phyloP scores from a whole-genome alignment of 1,140 invertebrate species.

The Vanessa tameamea region DNA sequence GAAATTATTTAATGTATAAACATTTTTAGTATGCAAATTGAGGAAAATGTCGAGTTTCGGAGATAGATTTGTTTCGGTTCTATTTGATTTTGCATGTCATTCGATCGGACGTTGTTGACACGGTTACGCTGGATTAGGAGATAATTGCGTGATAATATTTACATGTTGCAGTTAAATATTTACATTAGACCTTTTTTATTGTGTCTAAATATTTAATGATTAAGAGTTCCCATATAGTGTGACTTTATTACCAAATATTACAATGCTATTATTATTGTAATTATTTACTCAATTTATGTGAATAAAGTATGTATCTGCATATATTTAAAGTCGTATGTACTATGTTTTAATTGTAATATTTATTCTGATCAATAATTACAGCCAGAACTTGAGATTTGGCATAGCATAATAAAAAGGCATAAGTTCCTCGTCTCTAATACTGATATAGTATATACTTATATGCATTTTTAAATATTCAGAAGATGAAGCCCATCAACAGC shows the following conservation, averaged over 20 bases:
- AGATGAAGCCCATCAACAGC: not conserved
- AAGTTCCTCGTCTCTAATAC: no score
- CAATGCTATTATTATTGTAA: no score
- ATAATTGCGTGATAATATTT: slow-evolving; percentile 18
- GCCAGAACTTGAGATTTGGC: no score
- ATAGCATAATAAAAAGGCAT: no score
- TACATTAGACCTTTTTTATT: not conserved
- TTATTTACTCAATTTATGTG: no score
- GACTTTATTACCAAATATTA: no score
- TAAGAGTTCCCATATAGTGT: no score
- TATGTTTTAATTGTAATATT: no score
- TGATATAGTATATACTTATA: not conserved
- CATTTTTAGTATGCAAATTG: slow-evolving; percentile 20
- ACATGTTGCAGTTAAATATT: not conserved
- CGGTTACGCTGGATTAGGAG: slow-evolving; percentile 33
- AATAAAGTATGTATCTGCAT: no score
- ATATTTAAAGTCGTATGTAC: no score
- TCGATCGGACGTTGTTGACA: slow-evolving; percentile 30
- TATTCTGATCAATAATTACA: no score
- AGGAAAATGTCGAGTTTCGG: slow-evolving; percentile 35
- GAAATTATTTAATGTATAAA: not conserved
- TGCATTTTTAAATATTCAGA: not conserved
- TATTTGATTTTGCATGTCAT: slow-evolving; percentile 33
- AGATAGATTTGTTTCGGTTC: slow-evolving; percentile 43
- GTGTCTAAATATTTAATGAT: not conserved